phyloP scores from a whole-genome alignment of 2,888 invertebrate genomes.

The Mesochorus sp. region DNA sequence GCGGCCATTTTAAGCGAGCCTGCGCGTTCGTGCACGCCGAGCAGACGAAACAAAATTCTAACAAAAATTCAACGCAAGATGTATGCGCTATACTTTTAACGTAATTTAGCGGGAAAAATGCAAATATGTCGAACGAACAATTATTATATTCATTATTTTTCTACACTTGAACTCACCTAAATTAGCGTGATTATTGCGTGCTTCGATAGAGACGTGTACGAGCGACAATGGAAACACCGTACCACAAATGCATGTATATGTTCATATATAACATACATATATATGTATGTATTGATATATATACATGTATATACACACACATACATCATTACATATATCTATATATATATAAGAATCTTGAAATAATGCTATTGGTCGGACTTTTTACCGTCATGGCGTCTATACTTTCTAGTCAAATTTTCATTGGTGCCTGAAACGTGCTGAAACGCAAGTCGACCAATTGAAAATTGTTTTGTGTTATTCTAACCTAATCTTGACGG shows the following conservation, averaged over 20 bases:
- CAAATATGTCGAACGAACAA: neutral
- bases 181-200: constrained; percentile 63
- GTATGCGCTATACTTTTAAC: constrained; percentile 31
- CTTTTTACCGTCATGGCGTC: constrained; percentile 74
- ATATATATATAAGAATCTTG: constrained; percentile 68
- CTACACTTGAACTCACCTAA: constrained; percentile 70
- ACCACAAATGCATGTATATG: constrained; percentile 60
- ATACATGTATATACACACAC: no score
- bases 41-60: constrained; percentile 78
- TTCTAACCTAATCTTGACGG: constrained; percentile 63
- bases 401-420: constrained; percentile 36
- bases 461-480: neutral
- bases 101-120: neutral
- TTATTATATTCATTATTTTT: constrained; percentile 17
- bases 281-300: no score
- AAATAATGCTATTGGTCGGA: constrained; percentile 76
- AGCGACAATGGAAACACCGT: constrained; percentile 73
- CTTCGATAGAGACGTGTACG: constrained; percentile 64
- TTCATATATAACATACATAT: no score
- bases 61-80: constrained; percentile 33
- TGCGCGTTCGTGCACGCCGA: constrained; percentile 79
- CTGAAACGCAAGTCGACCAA: constrained; percentile 64
- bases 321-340: constrained; percentile 77
- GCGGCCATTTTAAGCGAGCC: constrained; percentile 81
- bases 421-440: constrained; percentile 74